Evolutionary conservation across 2,888 invertebrate species (phyloP), one percentile per base, ranked within the genome.

Genomic region (Brenthis hecate): DNA sequence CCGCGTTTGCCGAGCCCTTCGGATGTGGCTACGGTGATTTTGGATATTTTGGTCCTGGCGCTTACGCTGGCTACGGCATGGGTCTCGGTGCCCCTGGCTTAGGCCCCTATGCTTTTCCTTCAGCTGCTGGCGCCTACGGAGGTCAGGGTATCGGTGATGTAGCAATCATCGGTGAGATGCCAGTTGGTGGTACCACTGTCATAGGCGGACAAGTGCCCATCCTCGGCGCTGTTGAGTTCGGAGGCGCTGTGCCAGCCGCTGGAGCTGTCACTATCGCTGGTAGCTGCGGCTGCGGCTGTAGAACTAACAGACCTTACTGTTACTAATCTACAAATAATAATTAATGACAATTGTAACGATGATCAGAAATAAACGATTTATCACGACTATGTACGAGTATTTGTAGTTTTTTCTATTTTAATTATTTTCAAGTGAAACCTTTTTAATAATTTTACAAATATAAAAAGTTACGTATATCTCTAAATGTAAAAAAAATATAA

Each of bases 91-190:
- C 62, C 16, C 60, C 60, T 6, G 60, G 50, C 6, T 60, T 48
- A 4, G 58, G 13, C 11, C 13, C 60, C 36, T 43, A 43, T 5
- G 64, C 19, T 13, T 11, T 43, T 43, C 48, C 65, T 19, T 19
- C 47, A 8, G 64, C 48, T 43, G 53, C 32, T 36, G 68, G 64
- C 14, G 76, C 77, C 3, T 80, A 78, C 70, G 80, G 77, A 57
- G 79, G 78, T 32, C 71, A 69, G 8, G 81, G 84, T 64, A 72
- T 77, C 14, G 83, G 82, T 56, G 82, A 77, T 61, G 76, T 83
- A 36, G 73, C 74, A 4, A 80, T 81, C 28, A 75, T 69, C n/a
- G 82, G 83, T 36, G 77, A 80, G 67, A 73, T 84, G 71, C 80
- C 79, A 23, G 85, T 82, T 36, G 79, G 75, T 14, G 85, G 86